Conservation (phyloP, 1,140 invertebrate genomes). For the Laupala kohalensis region DNA sequence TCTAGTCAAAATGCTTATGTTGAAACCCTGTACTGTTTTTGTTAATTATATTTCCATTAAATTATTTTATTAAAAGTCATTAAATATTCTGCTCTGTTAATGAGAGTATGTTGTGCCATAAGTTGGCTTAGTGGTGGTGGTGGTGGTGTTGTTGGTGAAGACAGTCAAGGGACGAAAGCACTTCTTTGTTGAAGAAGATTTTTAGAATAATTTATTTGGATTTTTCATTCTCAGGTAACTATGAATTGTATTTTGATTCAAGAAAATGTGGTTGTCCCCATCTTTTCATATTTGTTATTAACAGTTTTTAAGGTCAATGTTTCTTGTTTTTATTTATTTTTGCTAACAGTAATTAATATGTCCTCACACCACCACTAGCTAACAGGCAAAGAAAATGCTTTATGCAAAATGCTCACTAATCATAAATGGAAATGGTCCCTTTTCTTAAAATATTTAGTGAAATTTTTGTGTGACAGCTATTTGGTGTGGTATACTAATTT, state of each 20-base stretch:
- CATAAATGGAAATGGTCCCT: too few relatives aligned
- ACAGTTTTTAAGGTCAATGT: background rate
- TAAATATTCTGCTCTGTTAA: too few relatives aligned
- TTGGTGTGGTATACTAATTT: too few relatives aligned
- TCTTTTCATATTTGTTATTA: background rate
- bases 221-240: constrained; percentile 1
- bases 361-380: constrained; percentile 7
- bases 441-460: too few relatives aligned
- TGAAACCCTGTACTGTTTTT: too few relatives aligned
- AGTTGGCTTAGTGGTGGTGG: constrained; percentile 3
- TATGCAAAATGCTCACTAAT: too few relatives aligned
- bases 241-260: background rate
- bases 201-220: background rate
- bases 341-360: constrained; percentile 2
- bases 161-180: background rate
- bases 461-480: too few relatives aligned
- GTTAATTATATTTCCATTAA: too few relatives aligned
- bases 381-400: background rate
- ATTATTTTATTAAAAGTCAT: too few relatives aligned
- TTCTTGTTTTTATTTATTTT: background rate
- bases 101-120: too few relatives aligned
- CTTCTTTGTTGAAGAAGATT: background rate
- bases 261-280: background rate
- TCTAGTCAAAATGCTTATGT: too few relatives aligned
- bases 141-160: background rate